Evolutionary conservation across 2,888 invertebrate genomes (phyloP), one percentile per base, ranked within the genome.

Genomic region (Caenorhabditis sp.): DNA sequence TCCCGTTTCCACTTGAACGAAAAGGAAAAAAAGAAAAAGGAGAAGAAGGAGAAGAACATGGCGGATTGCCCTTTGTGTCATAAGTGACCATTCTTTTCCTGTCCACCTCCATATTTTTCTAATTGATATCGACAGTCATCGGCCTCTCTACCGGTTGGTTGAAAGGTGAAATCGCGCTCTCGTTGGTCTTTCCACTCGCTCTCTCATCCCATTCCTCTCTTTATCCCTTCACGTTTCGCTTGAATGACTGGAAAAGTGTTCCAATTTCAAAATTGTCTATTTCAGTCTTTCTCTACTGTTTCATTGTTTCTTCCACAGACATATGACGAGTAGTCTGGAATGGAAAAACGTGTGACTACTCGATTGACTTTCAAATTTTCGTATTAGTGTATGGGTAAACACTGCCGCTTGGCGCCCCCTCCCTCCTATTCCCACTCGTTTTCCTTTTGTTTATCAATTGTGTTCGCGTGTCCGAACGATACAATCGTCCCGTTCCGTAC

Each of bases 361-460:
- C 40, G 71, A 74, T 74, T 74, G 74, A 74, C 65, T 74, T 74
- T 74, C 74, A 74, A 74, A 74, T 74, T 74, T 74, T 74, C 65
- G 72, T 72, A 72, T 72, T 72, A 72, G 56, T 50, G 62, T 64
- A 50, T 58, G 74, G 56, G 74, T 62, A 62, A 64, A 69, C 55
- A 64, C 37, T 70, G 55, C 20, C 47, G 32, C 28, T 55, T 56
- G 28, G 67, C 69, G 32, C 35, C 28, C 65, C 28, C 50, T n/a
- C n/a, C n/a, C n/a, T n/a, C n/a, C n/a, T n/a, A 44, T 55, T 24
- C 37, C 32, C 65, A 71, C 44, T 51, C 55, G 11, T 35, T 58
- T 56, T 64, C 32, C 20, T 65, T 51, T 60, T 67, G 65, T 67
- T 56, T 60, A 65, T 74, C 74, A 67, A 35, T 58, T 67, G 65